Percentiles rank a stretch among this genome's conserved stretches.
These are phyloP conservation scores for Helicolenus hilgendorfi DNA, from an alignment of 2,797 vertebrate genomes.

Conservation along the genomic window DNA sequence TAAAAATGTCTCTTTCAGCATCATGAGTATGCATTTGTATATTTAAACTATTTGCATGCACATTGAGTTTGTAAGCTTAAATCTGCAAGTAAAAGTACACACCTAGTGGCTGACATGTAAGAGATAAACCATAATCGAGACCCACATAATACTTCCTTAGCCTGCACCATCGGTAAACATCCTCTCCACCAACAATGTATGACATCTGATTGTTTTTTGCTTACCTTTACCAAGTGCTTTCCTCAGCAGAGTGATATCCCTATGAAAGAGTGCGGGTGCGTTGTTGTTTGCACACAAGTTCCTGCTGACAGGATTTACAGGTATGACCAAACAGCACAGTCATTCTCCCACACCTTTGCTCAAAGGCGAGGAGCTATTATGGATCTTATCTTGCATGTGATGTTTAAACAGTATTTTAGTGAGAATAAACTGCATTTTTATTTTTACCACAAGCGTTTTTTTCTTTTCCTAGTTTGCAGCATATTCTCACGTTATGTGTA, in stretches of 20 bases:
- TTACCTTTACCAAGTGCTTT: constrained; percentile 20
- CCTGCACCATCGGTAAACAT: not conserved
- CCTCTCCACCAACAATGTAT: not conserved
- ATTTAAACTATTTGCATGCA: not conserved
- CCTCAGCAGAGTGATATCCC: not conserved
- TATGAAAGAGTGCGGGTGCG: not conserved
- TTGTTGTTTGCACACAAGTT: not conserved
- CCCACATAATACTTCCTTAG: not conserved
- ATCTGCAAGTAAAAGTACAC: not conserved
- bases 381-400: not conserved
- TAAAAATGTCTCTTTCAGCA: not conserved
- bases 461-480: not conserved
- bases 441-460: not conserved
- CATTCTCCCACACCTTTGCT: not conserved
- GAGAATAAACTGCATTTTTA: not conserved
- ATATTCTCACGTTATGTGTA: not conserved
- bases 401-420: not conserved
- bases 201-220: not conserved
- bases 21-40: not conserved
- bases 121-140: not conserved
- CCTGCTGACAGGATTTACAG: constrained; percentile 22
- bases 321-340: not conserved
- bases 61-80: not conserved
- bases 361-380: not conserved
- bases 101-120: not conserved